phyloP scores from a whole-genome alignment of 92 coral and sea anemone genomes.

The Zoanthus sociatus region DNA sequence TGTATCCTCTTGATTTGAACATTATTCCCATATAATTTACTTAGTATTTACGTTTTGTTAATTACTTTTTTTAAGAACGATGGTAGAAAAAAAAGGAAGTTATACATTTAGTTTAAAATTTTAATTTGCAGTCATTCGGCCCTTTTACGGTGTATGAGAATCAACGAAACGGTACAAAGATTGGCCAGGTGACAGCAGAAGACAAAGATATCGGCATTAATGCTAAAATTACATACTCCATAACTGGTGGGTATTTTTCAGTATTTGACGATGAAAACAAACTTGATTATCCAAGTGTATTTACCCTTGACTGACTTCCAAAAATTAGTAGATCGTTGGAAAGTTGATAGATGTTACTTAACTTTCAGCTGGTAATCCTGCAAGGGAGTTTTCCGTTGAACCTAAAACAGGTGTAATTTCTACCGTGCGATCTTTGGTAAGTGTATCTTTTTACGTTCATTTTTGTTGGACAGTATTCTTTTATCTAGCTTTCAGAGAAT shows the following conservation, averaged over 20 bases:
- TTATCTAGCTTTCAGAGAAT: no score
- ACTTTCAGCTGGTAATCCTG: conserved; percentile 77
- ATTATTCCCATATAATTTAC: not conserved
- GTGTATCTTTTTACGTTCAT: not conserved
- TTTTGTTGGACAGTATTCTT: no score
- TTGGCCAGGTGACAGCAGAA: conserved; percentile 83
- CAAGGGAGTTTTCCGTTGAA: conserved; percentile 56
- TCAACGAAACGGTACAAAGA: conserved; percentile 59
- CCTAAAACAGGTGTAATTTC: conserved; percentile 75
- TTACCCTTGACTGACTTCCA: no score
- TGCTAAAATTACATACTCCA: conserved; percentile 79
- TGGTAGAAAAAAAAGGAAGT: not conserved
- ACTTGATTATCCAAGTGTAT: no score
- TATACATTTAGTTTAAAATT: not conserved
- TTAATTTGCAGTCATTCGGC: conserved; percentile 77
- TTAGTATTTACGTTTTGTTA: no score
- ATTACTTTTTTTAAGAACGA: not conserved
- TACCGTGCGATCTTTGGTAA: conserved; percentile 80
- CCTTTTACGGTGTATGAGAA: conserved; percentile 82
- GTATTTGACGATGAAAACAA: not conserved
- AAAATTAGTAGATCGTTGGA: not conserved
- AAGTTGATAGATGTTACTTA: not conserved
- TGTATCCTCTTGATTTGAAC: not conserved
- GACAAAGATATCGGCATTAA: conserved; percentile 83
- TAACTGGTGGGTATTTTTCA: conserved; percentile 63